Evolutionary conservation across 2,797 vertebrate genomes (phyloP), one percentile per base, ranked within the genome.

Genomic region (Neosalanx taihuensis): DNA sequence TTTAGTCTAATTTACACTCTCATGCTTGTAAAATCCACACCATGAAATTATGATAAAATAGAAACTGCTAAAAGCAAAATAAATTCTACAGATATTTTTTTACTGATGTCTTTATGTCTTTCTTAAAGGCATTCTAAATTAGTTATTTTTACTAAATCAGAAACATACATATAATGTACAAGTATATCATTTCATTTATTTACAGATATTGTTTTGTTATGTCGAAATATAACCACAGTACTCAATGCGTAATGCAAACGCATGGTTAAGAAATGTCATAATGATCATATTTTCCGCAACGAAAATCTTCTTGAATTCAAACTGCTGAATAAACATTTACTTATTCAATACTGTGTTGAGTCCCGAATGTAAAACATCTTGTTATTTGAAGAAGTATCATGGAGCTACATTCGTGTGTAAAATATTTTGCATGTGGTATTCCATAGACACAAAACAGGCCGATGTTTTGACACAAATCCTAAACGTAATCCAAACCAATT

Each of bases 401-500:
- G 71, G 61, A 72, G 61, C 37, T n/a, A 72, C 58, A 37, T 18
- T 46, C 29, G 82, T 73, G 83, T 77, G 81, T 79, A 75, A 77
- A 63, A n/a, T 53, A 35, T 88, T 90, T 91, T 88, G 87, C 91
- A 64, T 92, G 90, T 90, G 89, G 86, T 86, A 91, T 72, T 51
- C 41, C 78, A 76, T 79, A 81, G 72, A 69, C 4, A 30, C n/a
- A 85, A 81, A 59, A 69, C 23, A 71, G 69, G 76, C 69, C 81
- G 2, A 29, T 31, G 6, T 53, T 26, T 58, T 56, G 23, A 53
- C 29, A 31, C 23, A 26, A n/a, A 35, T 29, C 33, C 18, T 29
- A 23, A 3, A 59, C 12, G 30, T 13, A 6, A 15, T 51, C 5
- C 58, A 60, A 59, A 29, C 26, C 23, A 20, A 35, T n/a, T 13